Base-by-base conservation (phyloP, 2,888 invertebrate species). In the Apodemia duryi region DNA sequence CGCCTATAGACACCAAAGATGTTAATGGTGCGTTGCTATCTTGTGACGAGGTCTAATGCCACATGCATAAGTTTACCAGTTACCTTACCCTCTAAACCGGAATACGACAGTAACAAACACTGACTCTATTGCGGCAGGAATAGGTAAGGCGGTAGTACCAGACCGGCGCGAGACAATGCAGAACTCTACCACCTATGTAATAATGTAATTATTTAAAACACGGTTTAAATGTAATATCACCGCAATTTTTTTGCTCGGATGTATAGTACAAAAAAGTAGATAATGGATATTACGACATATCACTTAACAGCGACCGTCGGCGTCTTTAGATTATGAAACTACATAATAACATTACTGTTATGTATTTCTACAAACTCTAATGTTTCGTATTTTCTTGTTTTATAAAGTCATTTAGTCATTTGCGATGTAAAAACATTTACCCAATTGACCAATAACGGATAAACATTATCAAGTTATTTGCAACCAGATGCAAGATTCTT, bases 241-340 rank as follows among this genome's bases (percentile, higher is more conserved):
- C 38, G 38, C 6, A 6, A 6, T 6, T 5, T 57, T 32, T 6
- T 29, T 57, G 57, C 32, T 13, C 57, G 57, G 2, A 10, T 6
- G 57, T 57, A 32, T 57, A 32, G 32, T 57, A 13, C 32, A 13
- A 57, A 57, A 57, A 57, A 57, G 57, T 7, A 57, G 57, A 32
- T 57, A 57, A 57, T 57, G 32, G 57, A 32, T 32, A 57, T 57
- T 57, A 57, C 57, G 32, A 4, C 57, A 57, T 32, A 57, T 57
- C 57, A 57, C 57, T 57, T 57, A 57, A 57, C 32, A 35, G 35
- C 9, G 49, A 51, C 49, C 49, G 46, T 6, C 43, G 11, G 43
- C 29, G 57, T 60, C 32, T 32, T 35, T 35, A 57, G 32, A n/a
- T 60, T 32, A 60, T 60, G 57, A 60, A 60, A 60, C 57, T 60